Conservation (phyloP, 2,888 invertebrate species). For the Sicus ferrugineus region DNA sequence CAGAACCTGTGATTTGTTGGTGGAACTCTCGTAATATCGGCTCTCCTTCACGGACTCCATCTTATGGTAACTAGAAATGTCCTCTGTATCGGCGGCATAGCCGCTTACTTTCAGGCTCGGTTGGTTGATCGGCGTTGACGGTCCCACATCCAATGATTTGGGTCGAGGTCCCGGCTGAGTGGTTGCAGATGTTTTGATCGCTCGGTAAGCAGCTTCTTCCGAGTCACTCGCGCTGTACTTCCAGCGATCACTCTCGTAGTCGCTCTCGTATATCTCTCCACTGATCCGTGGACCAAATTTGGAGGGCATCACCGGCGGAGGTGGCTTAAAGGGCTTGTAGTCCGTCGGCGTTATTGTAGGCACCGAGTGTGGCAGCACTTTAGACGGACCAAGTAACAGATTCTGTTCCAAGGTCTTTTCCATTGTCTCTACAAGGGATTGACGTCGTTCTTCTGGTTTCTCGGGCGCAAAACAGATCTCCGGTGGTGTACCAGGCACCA, state of each 20-base stretch:
- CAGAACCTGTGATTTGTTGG: conserved; percentile 29
- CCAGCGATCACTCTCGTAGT: conserved; percentile 77
- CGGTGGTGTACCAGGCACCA: conserved; percentile 75
- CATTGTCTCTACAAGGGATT: conserved; percentile 68
- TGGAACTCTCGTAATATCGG: conserved; percentile 49
- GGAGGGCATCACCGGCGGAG: conserved; percentile 69
- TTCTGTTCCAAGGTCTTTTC: conserved; percentile 69
- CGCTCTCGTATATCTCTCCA: conserved; percentile 70
- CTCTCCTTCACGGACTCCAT: conserved; percentile 56
- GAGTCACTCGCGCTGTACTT: conserved; percentile 72
- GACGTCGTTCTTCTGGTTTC: conserved; percentile 64
- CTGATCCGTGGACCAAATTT: conserved; percentile 69
- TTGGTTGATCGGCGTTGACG: conserved; percentile 64
- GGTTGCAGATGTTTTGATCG: conserved; percentile 66
- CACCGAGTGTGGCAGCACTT: conserved; percentile 67
- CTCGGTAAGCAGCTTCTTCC: conserved; percentile 70
- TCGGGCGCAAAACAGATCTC: conserved; percentile 73
- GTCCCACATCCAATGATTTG: conserved; percentile 66
- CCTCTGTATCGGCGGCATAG: conserved; percentile 77
- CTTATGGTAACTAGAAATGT: conserved; percentile 65
- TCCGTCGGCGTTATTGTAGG: conserved; percentile 67
- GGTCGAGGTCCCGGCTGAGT: conserved; percentile 54
- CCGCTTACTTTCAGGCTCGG: conserved; percentile 66
- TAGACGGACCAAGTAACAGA: conserved; percentile 66
- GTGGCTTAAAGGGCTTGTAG: conserved; percentile 59